Base-by-base conservation (phyloP, 2,113 vertebrate species). In the Rhadina sibilatrix region DNA sequence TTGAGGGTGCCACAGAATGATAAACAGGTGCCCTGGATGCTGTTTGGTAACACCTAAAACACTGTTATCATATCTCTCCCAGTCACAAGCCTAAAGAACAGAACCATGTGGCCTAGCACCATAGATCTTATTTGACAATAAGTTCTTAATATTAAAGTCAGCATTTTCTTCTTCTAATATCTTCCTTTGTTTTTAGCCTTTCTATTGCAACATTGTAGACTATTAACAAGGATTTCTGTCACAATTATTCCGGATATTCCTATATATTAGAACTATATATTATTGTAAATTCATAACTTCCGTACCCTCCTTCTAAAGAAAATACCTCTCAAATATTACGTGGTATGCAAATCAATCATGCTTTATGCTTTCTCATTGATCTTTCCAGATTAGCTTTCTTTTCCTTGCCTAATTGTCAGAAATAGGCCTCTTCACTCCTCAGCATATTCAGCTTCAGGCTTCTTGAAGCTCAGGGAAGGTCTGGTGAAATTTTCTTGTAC, bases 41-140 rank as follows among this genome's bases (percentile, higher is more conserved):
- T 54, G 9, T 53, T 70, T 88, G 33, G 17, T 28, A 71, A 38
- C 4, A 71, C 22, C 16, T 46, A 11, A 74, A 82, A 11, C 3
- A 5, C 5, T 11, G 42, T 20, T 2, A 2, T 15, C 50, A 78
- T 4, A 16, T 38, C 30, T 74, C 14, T 49, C 61, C 44, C 35
- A 21, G 10, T 66, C 31, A 44, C 23, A 33, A 53, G 15, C 31
- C 22, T 49, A 40, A 46, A 66, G 23, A 25, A 40, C 3, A 49
- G 12, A 17, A n/a, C 17, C 1, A 0, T 9, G 15, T 1, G 10
- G 38, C 5, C 13, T 25, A 37, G 40, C 53, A 10, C 6, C 12
- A 1, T 7, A 52, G 24, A 33, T 84, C 28, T 40, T 83, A 53
- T n/a, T 49, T 35, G 37, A 31, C 20, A 56, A 27, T 7, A 16